Evolutionary conservation across 2,113 vertebrate species (phyloP).

Genomic region (Onychostruthus taczanowskii): DNA sequence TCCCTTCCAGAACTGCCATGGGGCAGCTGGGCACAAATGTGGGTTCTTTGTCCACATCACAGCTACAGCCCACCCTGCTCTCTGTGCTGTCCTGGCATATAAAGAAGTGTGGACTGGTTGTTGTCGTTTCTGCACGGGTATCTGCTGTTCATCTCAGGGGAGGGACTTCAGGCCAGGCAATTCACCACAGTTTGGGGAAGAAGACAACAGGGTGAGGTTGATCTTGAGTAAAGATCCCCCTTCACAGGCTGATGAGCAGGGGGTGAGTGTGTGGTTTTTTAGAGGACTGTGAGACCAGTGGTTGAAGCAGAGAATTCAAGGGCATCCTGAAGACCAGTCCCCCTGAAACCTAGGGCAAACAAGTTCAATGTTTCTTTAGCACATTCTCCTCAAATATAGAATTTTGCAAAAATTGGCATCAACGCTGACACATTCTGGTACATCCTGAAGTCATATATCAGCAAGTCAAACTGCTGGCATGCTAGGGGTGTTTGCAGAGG

Average conservation of each 20-base stretch:
- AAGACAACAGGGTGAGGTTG: background rate
- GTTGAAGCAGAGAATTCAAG: background rate
- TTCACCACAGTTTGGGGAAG: background rate
- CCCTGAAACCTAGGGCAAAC: background rate
- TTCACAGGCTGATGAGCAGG: background rate
- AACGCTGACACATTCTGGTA: background rate
- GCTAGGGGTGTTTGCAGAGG: background rate
- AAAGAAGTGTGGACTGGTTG: background rate
- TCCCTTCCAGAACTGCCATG: background rate
- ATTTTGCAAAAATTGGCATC: background rate
- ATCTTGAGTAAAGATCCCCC: background rate
- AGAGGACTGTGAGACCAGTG: background rate
- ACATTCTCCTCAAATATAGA: background rate
- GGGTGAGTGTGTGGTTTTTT: background rate
- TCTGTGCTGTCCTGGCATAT: accelerated
- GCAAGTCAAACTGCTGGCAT: background rate
- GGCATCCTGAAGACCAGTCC: background rate
- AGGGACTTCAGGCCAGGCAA: background rate
- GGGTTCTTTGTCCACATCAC: background rate
- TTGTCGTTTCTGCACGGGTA: background rate
- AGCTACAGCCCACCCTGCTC: background rate
- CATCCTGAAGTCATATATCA: background rate
- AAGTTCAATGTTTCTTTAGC: background rate
- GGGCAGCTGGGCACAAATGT: background rate
- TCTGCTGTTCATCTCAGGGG: background rate